Conservation (phyloP, 2,113 vertebrate genomes). For the Bubalus kerabau region DNA sequence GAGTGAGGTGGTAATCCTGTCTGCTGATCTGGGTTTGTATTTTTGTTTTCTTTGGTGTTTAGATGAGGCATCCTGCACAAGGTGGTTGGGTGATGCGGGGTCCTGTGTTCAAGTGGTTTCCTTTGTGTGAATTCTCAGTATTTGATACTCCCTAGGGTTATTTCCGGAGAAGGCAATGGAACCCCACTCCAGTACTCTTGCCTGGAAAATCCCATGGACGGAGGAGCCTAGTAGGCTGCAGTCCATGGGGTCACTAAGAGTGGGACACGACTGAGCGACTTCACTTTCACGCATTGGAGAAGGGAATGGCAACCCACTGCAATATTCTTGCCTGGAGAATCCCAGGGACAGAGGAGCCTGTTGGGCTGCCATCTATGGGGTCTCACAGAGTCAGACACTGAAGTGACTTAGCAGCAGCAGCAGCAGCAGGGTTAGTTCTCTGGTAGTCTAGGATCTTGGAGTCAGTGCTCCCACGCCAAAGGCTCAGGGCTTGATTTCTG, state of each 20-base stretch:
- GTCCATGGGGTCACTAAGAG: not conserved
- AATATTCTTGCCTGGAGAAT: too few species aligned
- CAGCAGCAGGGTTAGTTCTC: not conserved
- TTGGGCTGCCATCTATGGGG: too few species aligned
- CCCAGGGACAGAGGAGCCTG: too few species aligned
- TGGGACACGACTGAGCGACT: accelerated
- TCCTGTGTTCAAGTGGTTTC: not conserved
- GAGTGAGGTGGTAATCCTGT: not conserved
- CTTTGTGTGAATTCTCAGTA: not conserved
- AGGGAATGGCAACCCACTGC: too few species aligned
- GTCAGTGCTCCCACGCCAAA: not conserved
- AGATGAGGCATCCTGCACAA: not conserved
- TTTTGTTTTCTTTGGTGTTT: not conserved
- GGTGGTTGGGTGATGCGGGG: not conserved
- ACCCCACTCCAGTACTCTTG: not conserved
- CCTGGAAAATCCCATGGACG: not conserved
- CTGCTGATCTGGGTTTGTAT: not conserved
- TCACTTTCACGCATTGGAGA: too few species aligned
- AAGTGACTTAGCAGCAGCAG: too few species aligned
- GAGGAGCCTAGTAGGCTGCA: not conserved
- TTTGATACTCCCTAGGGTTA: not conserved
- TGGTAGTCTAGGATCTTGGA: not conserved
- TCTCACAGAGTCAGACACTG: too few species aligned
- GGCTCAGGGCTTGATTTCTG: not conserved
- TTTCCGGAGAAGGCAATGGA: not conserved